Base-by-base conservation (phyloP, 2,113 vertebrate genomes). In the Anoura caudifer region DNA sequence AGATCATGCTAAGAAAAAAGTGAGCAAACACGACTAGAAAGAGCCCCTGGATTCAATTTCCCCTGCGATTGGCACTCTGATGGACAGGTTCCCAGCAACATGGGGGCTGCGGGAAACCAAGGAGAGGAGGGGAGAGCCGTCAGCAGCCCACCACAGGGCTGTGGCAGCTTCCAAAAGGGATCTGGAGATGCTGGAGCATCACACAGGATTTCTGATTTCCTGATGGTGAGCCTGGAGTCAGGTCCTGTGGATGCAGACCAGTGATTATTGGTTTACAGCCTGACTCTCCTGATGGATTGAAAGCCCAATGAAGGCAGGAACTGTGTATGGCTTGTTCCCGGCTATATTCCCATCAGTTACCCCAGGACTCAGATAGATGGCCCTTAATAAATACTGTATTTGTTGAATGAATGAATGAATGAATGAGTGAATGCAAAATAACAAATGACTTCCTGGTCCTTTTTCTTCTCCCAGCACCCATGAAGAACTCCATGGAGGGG, bases 31-130 rank as follows among this genome's bases (percentile, higher is more conserved):
- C 41, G 70, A 93, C 33, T 33, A 36, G 91, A 69, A 96, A 88
- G 94, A 97, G 83, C 76, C 54, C 81, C 96, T 86, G 96, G 83
- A 97, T 98, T 97, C 95, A 72, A 82, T 97, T 98, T 97, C 93
- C 38, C n/a, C 59, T 45, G 20, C n/a, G 52, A 33, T 20, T 20
- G 4, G 76, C 81, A 24, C 36, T 92, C 88, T 94, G 96, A 80
- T 61, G 94, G 97, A 96, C 54, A 97, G 88, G 45, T 69, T 97
- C 65, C 81, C 65, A 10, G 86, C 47, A 54, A 91, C 69, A 4
- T 50, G 7, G 16, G 72, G 65, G 47, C 73, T n/a, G 2, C 86
- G 31, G 67, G 73, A 69, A 83, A 76, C 72, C 67, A 47, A 31
- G 43, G 36, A 1, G 43, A 19, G 56, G 61, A 38, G 38, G 28